Conservation (phyloP, 1,140 invertebrate genomes). For the Saccostrea echinata region DNA sequence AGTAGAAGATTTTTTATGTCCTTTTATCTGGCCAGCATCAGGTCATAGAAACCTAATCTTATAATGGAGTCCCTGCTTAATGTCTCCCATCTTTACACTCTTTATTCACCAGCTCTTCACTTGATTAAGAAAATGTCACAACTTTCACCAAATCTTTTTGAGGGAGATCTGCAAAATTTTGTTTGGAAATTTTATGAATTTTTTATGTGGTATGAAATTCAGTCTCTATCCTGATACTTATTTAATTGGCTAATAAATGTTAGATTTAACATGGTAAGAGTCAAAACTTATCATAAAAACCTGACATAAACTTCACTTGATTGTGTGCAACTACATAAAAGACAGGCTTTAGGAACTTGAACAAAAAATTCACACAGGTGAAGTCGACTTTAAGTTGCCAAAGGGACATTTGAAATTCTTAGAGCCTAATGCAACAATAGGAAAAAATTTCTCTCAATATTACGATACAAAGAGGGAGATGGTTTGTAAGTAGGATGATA, state of each 20-base stretch:
- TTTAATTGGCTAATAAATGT: slow-evolving; percentile 32
- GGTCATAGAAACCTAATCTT: slow-evolving; percentile 31
- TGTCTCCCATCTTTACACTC: background rate
- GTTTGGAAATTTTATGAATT: slow-evolving; percentile 4
- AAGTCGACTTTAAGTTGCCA: background rate
- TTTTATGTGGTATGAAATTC: slow-evolving; percentile 37
- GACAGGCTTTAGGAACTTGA: background rate
- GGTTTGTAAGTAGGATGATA: background rate
- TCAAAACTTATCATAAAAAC: background rate
- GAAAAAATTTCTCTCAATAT: background rate
- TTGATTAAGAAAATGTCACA: background rate
- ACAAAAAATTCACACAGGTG: background rate
- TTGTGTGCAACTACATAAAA: slow-evolving; percentile 13
- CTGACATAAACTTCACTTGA: slow-evolving; percentile 20
- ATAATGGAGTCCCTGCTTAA: background rate
- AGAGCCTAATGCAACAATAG: background rate
- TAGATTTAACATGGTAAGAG: slow-evolving; percentile 25
- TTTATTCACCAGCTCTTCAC: background rate
- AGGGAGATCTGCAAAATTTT: background rate
- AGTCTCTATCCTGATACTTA: background rate
- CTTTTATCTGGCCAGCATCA: slow-evolving; percentile 9
- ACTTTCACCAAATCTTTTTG: background rate
- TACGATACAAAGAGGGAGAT: slow-evolving; percentile 10
- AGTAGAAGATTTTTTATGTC: background rate
- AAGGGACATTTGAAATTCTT: background rate